phyloP scores from a whole-genome alignment of 2,113 vertebrate genomes.

The Sphyrna mokarran region DNA sequence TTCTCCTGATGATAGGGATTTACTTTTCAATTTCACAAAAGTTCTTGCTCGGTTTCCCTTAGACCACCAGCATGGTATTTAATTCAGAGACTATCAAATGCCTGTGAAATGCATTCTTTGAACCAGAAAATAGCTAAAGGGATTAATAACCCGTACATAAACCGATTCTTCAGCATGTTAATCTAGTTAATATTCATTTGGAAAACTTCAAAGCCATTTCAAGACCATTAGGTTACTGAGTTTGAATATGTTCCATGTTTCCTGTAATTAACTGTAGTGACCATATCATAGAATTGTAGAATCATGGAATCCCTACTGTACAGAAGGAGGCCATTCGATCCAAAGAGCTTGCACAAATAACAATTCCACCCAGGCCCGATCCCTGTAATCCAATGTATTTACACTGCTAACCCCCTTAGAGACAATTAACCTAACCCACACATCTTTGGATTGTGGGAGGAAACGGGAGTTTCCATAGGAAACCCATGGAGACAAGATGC shows the following conservation, averaged over 20 bases:
- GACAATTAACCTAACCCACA: too few species aligned
- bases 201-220: neutral
- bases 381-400: too few species aligned
- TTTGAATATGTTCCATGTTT: neutral
- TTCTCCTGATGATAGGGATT: neutral
- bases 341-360: too few species aligned
- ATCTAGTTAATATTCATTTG: constrained; percentile 13
- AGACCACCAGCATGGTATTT: neutral
- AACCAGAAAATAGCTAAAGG: neutral
- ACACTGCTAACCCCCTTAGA: too few species aligned
- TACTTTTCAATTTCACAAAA: neutral
- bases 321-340: too few species aligned
- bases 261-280: neutral
- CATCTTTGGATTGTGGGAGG: too few species aligned
- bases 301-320: too few species aligned
- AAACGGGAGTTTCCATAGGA: too few species aligned
- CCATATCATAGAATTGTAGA: too few species aligned
- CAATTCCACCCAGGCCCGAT: too few species aligned
- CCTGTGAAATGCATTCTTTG: neutral
- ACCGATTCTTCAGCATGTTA: neutral
- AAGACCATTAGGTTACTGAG: neutral
- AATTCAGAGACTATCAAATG: neutral
- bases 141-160: neutral
- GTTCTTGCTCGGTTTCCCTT: neutral
- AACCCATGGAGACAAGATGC: too few species aligned